Base-by-base conservation (phyloP, 2,113 vertebrate genomes). In the Myrmecobius fasciatus region DNA sequence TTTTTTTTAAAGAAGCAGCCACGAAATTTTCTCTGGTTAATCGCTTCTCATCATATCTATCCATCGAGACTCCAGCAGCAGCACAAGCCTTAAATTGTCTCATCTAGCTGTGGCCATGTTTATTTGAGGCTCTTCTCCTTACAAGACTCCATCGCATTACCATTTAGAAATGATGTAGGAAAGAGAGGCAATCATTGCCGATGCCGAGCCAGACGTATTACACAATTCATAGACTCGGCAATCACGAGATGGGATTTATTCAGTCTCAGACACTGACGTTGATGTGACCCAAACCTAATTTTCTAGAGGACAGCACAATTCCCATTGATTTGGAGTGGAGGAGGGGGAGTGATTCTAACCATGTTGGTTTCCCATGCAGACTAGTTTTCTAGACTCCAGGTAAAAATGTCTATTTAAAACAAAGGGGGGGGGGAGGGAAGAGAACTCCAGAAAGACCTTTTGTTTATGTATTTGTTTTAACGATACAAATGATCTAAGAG, bases 241-340 rank as follows among this genome's bases (percentile, higher is more conserved):
- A 94, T 95, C 94, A 94, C 3, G 60, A 96, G 95, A 97, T 94
- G 93, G 95, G 96, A 97, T 96, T 97, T 97, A 97, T 97, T 98
- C 94, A 60, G 91, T 96, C 97, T 95, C 89, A 28, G 92, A 56
- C 97, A 94, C 91, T 95, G 94, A 96, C 49, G 52, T 2, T 93
- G 96, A 96, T 89, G 92, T 90, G 95, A 92, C 96, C 97, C 95
- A 96, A 97, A 98, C 91, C 94, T 91, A 92, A 98, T 96, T 98
- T 98, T 97, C 90, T 94, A 97, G 91, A 95, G 93, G 93, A 46
- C 67, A 97, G 93, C 60, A 96, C 54, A 91, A 56, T 96, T 97
- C 93, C 89, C 96, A 89, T 75, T 97, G 91, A 94, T 96, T 97
- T 97, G 94, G 54, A 94, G 95, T 97, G 91, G 75, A 83, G 67